Evolutionary conservation across 2,797 vertebrate genomes (phyloP), one percentile per base, ranked within the genome.

Genomic region (Hylomyscus alleni): DNA sequence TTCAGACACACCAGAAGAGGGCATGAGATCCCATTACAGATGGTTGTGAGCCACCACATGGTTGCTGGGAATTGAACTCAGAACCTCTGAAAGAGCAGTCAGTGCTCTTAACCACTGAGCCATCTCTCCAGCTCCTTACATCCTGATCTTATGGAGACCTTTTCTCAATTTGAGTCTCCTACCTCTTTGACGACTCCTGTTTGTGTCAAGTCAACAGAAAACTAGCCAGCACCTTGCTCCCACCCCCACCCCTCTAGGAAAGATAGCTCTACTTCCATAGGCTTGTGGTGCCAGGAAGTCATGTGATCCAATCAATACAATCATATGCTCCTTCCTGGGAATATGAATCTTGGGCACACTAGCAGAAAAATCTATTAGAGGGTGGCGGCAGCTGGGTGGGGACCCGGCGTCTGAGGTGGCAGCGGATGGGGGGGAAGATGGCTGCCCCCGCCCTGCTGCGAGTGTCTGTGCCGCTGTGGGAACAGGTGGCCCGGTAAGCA

Each of bases 241-340:
- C 22, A 11, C 7, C 9, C 1, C 3, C 3, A n/a, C n/a, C n/a
- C n/a, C n/a, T n/a, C 4, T 44, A 2, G 56, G 47, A 52, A 81
- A n/a, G 83, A 76, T 14, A 73, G 2, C 1, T 34, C 11, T 6
- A 7, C 15, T 13, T 4, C 22, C 3, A 2, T n/a, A 15, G 40
- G 60, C 52, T 26, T 47, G 69, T 24, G 47, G 31, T 44, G 22
- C 54, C 4, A 60, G 6, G 3, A 29, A 3, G 13, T 65, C 80
- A 40, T 14, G 34, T 17, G 75, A 75, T 37, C 31, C 52, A 17
- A 3, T n/a, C 29, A 65, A 87, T 56, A 29, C 92, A 56, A 24
- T 67, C 54, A 40, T 56, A 29, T 26, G 24, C 62, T 80, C 29
- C 29, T 44, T 69, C 31, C 31, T 0, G 17, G 11, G 77, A 93